Evolutionary conservation across 2,797 vertebrate species (phyloP), one percentile per base, ranked within the genome.

Genomic region (Spea hammondii): DNA sequence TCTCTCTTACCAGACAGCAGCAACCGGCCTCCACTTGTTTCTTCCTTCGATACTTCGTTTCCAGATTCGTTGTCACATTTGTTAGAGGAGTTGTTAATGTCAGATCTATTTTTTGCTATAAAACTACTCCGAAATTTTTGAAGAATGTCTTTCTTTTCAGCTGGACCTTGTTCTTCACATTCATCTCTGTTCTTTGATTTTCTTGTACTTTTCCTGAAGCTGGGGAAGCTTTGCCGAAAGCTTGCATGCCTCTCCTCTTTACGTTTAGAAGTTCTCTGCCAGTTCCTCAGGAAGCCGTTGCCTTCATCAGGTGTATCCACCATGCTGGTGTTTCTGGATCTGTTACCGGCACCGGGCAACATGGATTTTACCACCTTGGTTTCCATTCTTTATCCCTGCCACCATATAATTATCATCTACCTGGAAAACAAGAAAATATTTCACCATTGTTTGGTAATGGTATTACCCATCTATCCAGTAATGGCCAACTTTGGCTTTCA

Each of bases 1-100:
- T 5, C 11, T 12, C 6, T 14, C 79, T 81, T 67, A 81, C 79
- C 79, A 60, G 79, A 81, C 48, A 81, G 49, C 11, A 67, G n/a
- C 53, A 67, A 6, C 8, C 8, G 6, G 47, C 59, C 72, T 45
- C 14, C 13, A 45, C 6, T 11, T 4, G 13, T 5, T 55, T 48
- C 73, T 14, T 50, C 48, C 1, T 13, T 17, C 6, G 47, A 32
- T 55, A 60, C 17, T 54, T 70, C 59, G 3, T 10, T 14, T 14
- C 2, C 44, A 57, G 48, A 10, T 2, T 2, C 55, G 5, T 17
- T 62, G 4, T 9, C 14, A 32, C n/a, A 62, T 32, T 62, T 14
- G 5, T 65, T 53, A n/a, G 74, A 53, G 3, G n/a, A 4, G 9
- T 8, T 67, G 47, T 65, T 70, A n/a, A 55, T 13, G 11, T 75